Evolutionary conservation across 2,113 vertebrate species (phyloP), one percentile per base, ranked within the genome.

Genomic region (Microtus oregoni): DNA sequence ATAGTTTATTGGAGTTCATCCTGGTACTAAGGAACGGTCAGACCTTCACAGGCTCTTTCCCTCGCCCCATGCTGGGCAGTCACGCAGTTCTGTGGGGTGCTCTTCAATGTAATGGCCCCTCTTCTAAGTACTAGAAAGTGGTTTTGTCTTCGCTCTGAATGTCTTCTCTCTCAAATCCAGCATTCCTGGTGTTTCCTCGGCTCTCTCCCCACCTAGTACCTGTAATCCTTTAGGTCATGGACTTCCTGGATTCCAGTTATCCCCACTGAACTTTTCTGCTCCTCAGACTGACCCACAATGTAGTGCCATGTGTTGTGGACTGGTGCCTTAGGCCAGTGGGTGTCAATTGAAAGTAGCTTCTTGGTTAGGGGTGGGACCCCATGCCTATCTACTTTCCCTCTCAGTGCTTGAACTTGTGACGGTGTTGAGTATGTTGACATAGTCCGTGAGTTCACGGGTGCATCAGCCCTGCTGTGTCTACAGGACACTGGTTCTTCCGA

Each of bases 301-400:
- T 81, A 13, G 32, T 81, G 32, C 50, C 0, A 0, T n/a, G 32
- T 55, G 4, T 24, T 58, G 50, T 58, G 19, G 6, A 52, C 78
- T 81, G 32, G 78, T 24, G 32, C 32, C 50, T 81, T n/a, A 81
- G 50, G 50, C 28, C 97, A 94, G 94, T n/a, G 88, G 70, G 91
- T 85, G 24, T 41, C 61, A 13, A 3, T 0, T 95, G 52, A 32
- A 81, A 81, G 55, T 24, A 55, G 50, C 78, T 81, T 81, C 77
- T 52, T 81, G 22, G 73, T 75, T 41, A 52, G 47, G 30, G 30
- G 50, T 55, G 17, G 32, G 50, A n/a, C 17, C 30, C 32, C 50
- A 55, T 55, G 50, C 55, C 78, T n/a, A 58, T n/a, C 32, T n/a
- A 24, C 19, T 24, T 55, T 10, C 50, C 32, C 4, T 55, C 50